Percentiles rank a stretch among this genome's conserved stretches.
Conservation (phyloP, 1,140 invertebrate genomes). For the Apolygus lucorum region DNA sequence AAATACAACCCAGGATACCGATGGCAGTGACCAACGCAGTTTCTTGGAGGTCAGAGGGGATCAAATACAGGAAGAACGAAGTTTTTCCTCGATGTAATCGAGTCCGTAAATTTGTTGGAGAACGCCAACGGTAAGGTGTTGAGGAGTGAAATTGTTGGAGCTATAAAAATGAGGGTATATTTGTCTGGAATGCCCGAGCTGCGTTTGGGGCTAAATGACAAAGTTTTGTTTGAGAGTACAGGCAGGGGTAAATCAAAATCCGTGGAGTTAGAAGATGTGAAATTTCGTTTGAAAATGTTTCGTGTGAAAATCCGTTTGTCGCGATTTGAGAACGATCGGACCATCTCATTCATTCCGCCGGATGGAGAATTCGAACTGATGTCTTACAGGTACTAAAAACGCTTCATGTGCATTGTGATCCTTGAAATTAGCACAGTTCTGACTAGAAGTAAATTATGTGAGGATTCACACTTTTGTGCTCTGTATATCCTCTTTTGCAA, state of each 20-base stretch:
- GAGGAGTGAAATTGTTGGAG: slow-evolving; percentile 95
- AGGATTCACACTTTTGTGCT: no score
- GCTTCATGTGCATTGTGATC: no score
- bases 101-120: slow-evolving; percentile 94
- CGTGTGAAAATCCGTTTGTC: slow-evolving; percentile 95
- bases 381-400: slow-evolving; percentile 60
- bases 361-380: slow-evolving; percentile 99
- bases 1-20: slow-evolving; percentile 91
- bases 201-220: slow-evolving; percentile 96
- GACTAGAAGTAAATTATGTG: no score
- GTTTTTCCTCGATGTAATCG: slow-evolving; percentile 99
- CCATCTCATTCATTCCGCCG: slow-evolving; percentile 97
- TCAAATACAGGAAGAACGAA: slow-evolving; percentile 99
- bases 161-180: slow-evolving; percentile 98
- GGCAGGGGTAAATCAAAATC: slow-evolving; percentile 97
- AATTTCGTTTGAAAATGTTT: slow-evolving; percentile 99
- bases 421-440: no score
- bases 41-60: slow-evolving; percentile 97
- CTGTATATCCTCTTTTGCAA: no score
- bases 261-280: slow-evolving; percentile 98
- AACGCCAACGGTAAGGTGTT: slow-evolving; percentile 98
- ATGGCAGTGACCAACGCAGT: slow-evolving; percentile 99
- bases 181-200: slow-evolving; percentile 99
- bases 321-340: slow-evolving; percentile 95
- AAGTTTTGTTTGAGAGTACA: slow-evolving; percentile 96